Percentiles rank a stretch among this genome's conserved stretches.
Evolutionary conservation across 2,113 vertebrate species (phyloP).

Genomic region (Myrmecophaga tridactyla): DNA sequence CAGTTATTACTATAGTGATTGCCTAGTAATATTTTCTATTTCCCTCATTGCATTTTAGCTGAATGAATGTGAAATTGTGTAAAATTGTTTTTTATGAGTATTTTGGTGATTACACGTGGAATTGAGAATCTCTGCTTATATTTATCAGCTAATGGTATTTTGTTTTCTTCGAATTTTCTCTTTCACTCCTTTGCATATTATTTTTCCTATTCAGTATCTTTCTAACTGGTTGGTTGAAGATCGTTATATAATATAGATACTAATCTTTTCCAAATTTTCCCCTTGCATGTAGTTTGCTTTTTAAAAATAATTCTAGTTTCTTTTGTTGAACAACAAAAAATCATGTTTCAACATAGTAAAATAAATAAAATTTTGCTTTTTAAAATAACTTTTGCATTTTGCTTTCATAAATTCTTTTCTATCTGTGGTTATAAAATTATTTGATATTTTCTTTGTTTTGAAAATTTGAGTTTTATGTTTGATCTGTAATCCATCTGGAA

Average conservation of each 20-base stretch:
- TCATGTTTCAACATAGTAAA: background rate
- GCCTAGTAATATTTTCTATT: background rate
- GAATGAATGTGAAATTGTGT: background rate
- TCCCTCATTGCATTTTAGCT: background rate
- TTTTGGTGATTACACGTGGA: background rate
- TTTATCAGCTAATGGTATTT: background rate
- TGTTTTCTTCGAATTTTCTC: background rate
- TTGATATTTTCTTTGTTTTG: background rate
- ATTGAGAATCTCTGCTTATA: background rate
- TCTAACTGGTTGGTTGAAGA: background rate
- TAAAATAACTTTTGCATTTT: background rate
- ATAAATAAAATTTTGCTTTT: background rate
- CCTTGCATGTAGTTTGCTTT: background rate
- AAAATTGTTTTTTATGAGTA: background rate
- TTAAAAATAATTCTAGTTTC: background rate
- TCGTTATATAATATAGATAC: background rate
- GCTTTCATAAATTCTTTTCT: background rate
- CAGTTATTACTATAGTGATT: background rate
- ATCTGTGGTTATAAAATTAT: background rate
- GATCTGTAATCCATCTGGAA: background rate
- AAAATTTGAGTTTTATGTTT: background rate
- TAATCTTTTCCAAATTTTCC: background rate
- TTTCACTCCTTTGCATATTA: background rate
- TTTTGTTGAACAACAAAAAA: background rate
- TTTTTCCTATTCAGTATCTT: background rate